Base-by-base conservation (phyloP, 2,797 vertebrate species). In the Sebastes taczanowskii region DNA sequence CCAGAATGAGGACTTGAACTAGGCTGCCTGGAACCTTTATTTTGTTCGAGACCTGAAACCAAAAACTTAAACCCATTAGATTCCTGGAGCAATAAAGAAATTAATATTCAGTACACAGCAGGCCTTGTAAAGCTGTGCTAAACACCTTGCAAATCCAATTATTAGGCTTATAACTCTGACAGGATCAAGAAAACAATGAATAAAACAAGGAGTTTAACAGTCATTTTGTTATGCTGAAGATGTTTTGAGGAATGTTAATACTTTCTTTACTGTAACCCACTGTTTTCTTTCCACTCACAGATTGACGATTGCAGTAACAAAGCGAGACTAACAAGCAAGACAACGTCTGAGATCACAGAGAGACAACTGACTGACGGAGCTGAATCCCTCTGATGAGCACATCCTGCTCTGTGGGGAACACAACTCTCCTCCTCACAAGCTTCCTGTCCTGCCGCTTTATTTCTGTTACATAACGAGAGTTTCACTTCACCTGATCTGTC, bases 401-500 rank as follows among this genome's bases (percentile, higher is more conserved):
- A 22, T 63, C 55, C 53, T 14, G n/a, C 74, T 83, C 80, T 75
- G 34, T 20, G 4, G 74, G 76, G 72, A 87, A 22, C 25, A 10
- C 56, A 61, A 1, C 38, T 7, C 38, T 25, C 35, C 63, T 67
- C 56, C 52, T 67, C 75, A 46, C 71, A 65, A 69, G 49, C 66
- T 61, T 80, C 9, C 78, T 46, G 69, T 67, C 71, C 76, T 63
- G 73, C 61, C 13, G 84, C 52, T 7, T 65, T 49, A 27, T 77
- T 66, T 66, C 49, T 66, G 52, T 64, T 82, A 32, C 34, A 80
- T 85, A 83, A 85, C 72, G 16, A 81, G 62, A 77, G 78, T 80
- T 86, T 86, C 63, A 72, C 77, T 71, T 77, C 81, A 70, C 52
- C 71, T 86, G 70, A 75, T 82, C 73, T 61, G 79, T 84, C 79